Evolutionary conservation across 2,888 invertebrate genomes (phyloP).

Genomic region (Apotomis turbidana): DNA sequence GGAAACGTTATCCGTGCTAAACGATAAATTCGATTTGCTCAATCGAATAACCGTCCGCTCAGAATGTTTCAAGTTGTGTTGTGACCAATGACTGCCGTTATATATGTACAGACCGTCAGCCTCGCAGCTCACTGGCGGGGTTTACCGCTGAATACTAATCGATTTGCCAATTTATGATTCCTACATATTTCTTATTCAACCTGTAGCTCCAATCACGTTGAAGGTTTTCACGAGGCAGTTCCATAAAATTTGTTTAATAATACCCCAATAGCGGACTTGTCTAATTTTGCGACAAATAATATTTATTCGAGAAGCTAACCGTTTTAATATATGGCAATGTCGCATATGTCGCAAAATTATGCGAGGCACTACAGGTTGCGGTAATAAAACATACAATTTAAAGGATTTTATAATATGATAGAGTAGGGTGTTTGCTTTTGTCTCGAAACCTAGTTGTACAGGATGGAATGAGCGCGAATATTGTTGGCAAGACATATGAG

Average conservation of each 20-base stretch:
- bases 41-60: conserved; percentile 14
- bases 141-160: neutral
- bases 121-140: neutral
- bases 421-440: neutral
- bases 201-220: too few species aligned
- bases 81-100: neutral
- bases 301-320: too few species aligned
- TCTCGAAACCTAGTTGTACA: conserved; percentile 9
- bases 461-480: neutral
- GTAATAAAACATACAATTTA: neutral
- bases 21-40: conserved; percentile 7
- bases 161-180: neutral
- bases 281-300: too few species aligned
- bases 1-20: neutral
- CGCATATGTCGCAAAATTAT: neutral
- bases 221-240: too few species aligned
- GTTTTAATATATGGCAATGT: too few species aligned
- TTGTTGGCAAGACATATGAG: neutral
- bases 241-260: too few species aligned
- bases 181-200: neutral
- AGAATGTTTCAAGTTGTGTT: neutral
- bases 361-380: neutral
- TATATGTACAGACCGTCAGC: neutral
- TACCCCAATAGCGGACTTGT: too few species aligned
- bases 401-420: neutral